Base-by-base conservation (phyloP, 2,113 vertebrate genomes). In the Eptesicus fuscus region DNA sequence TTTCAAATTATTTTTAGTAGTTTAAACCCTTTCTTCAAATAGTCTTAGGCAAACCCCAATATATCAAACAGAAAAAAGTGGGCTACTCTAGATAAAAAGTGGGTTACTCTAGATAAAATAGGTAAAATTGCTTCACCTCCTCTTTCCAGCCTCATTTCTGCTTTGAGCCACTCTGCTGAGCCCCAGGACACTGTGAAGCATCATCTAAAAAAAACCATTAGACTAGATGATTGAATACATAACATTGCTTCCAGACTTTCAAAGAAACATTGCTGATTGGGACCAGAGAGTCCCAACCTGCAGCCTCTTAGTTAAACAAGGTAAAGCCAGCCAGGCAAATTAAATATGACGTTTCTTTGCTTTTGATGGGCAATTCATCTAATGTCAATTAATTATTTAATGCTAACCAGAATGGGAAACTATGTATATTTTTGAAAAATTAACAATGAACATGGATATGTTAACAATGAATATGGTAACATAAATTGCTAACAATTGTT, bases 1-100 rank as follows among this genome's bases (percentile, higher is more conserved):
- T 91, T 89, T 61, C 53, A 89, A 92, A 93, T 77, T 63, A 65
- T 67, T 92, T 92, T 79, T 37, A 84, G 69, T 37, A 74, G 12
- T 63, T 79, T 61, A 86, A 82, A 51, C 10, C 2, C 9, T 67
- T 95, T 86, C 37, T 61, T 94, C 63, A 94, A 93, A 94, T 47
- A 79, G 37, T 56, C 65, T 42, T 63, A 70, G 25, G 59, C 42
- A 88, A 35, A 88, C 47, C 18, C 35, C n/a, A 82, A 53, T 37
- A 85, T 9, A 56, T 1, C 70, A 44, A 74, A 71, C 42, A 61
- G 37, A 78, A 79, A 89, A 83, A 91, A 61, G 5, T 80, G 30
- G 56, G 0, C 9, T 77, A 30, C 28, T 82, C 28, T 56, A 23
- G 42, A 51, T 71, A 63, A 94, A 90, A 91, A 61, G 5, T 80